Evolutionary conservation across 2,888 invertebrate genomes (phyloP).

Genomic region (Pollenia amentaria): DNA sequence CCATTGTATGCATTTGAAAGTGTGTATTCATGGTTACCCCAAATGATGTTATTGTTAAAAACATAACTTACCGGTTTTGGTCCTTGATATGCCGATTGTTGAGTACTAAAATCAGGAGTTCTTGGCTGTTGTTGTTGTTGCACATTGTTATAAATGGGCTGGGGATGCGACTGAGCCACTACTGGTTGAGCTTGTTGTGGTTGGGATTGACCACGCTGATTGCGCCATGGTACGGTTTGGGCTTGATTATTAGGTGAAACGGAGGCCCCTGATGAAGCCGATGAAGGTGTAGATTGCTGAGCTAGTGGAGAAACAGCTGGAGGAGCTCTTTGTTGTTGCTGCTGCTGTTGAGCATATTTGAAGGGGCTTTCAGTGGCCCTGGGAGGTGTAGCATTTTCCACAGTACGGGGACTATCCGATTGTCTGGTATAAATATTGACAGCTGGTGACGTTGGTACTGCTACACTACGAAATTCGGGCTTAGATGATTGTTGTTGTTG

Average conservation of each 20-base stretch:
- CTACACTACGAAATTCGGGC: constrained; percentile 81
- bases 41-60: not conserved
- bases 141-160: constrained; percentile 81
- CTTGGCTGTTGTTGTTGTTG: constrained; percentile 78
- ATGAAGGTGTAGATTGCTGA: constrained; percentile 76
- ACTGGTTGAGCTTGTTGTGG: constrained; percentile 74
- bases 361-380: constrained; percentile 76
- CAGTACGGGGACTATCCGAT: constrained; percentile 79
- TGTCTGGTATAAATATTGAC: constrained; percentile 80
- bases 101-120: constrained; percentile 79
- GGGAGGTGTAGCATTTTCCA: constrained; percentile 65
- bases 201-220: constrained; percentile 79
- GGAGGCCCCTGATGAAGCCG: constrained; percentile 74
- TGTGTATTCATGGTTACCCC: no score
- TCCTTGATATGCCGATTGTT: constrained; percentile 77
- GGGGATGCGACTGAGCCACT: constrained; percentile 76
- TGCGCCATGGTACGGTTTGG: constrained; percentile 82
- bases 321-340: constrained; percentile 72
- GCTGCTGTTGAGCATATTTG: constrained; percentile 76
- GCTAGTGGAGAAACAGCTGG: constrained; percentile 74
- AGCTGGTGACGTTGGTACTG: constrained; percentile 80
- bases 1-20: no score
- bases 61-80: constrained; percentile 79
- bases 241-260: constrained; percentile 75
- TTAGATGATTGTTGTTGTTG: constrained; percentile 74